Evolutionary conservation across 1,140 invertebrate species (phyloP), one percentile per base, ranked within the genome.

Genomic region (Metopolophium dirhodum): DNA sequence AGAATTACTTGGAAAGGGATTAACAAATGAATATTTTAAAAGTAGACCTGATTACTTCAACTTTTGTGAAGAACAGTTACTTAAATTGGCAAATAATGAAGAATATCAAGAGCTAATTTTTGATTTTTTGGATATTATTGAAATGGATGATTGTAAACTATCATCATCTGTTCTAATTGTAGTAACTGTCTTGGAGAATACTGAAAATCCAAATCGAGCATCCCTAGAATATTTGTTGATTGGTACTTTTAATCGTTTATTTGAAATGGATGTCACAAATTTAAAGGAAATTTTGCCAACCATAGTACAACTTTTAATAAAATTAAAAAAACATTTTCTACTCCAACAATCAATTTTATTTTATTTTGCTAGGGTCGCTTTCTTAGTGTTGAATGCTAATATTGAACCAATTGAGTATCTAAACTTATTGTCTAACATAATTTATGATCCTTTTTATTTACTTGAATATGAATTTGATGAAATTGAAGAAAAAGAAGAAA

Each of bases 401-500:
- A 57, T 93, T 45, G 77, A 93, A 45, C 49, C 91, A 20, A 26
- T 57, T 57, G 49, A 49, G 22, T 93, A 30, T 86, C 9, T 37
- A 92, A 20, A 57, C 30, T 30, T 54, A 22, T 57, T 54, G 35
- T 93, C 89, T 2, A n/a, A 86, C 20, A 26, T 86, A 26, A 41
- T 93, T 45, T 23, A 30, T 41, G 91, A 93, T 57, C 91, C 91
- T n/a, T 93, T 86, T 57, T 41, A 35, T 86, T 86, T 93, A 54
- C 82, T 93, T 30, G 91, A 93, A n/a, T 30, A 30, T 41, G 91
- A 93, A 86, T 86, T 86, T 85, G 82, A 93, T 51, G 47, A 93
- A 57, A 26, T 86, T 54, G 49, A 92, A 35, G 45, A 92, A 57
- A 51, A n/a, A 7, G 26, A 93, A 54, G 82, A 93, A 54, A 8